Evolutionary conservation across 2,888 invertebrate species (phyloP), one percentile per base, ranked within the genome.

Genomic region (Nymphalis urticae): DNA sequence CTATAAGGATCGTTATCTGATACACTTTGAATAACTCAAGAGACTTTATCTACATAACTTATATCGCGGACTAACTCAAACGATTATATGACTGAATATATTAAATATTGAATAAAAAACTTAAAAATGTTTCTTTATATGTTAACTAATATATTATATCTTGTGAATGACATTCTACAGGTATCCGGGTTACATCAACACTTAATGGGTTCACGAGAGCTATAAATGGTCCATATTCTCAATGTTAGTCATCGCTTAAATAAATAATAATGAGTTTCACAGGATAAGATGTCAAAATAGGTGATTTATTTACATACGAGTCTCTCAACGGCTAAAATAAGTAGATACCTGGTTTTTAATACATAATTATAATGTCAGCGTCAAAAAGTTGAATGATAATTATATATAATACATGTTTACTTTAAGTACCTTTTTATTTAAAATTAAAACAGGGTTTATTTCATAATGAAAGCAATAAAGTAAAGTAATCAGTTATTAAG

Each of bases 161-260:
- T 66, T 62, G 64, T 66, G 58, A 56, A 71, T 73, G 73, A 70
- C 74, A 73, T 75, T 73, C 69, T 63, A 62, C 56, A 36, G 58
- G 70, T 69, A 73, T 76, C 76, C 76, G 76, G 76, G 76, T 74
- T 71, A 64, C 60, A 68, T 66, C 68, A 68, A 73, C 64, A 59
- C 42, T 70, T 70, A 72, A 72, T 72, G 66, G 67, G 69, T 69
- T 69, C 68, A 68, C 62, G 27, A 53, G 17, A 56, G 59, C 69
- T 59, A 71, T 73, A 70, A 68, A 73, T 71, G 66, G 51, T 53
- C 67, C 53, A 67, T 72, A 63, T 71, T 74, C 70, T 71, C 61
- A 54, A 51, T 65, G 42, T 72, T 70, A 73, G 71, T 72, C 71
- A 72, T 68, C 64, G 64, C 62, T 67, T 70, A 64, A 62, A 70